These are phyloP conservation scores for Chironomus tentans DNA, from an alignment of 2,888 invertebrate species.

Conservation along the genomic window DNA sequence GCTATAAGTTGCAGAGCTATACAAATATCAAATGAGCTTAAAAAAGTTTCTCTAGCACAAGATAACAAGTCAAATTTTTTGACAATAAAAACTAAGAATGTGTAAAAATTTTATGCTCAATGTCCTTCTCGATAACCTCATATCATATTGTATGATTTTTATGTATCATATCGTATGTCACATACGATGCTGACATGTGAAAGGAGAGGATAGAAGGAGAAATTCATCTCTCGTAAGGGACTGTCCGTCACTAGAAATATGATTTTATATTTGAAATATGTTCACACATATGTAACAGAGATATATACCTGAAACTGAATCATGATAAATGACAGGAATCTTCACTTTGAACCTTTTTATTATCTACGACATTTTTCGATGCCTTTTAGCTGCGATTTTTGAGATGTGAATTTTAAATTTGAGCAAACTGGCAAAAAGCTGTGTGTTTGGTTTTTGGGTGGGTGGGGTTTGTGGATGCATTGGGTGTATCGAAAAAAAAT, in stretches of 20 bases:
- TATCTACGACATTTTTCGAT: background rate
- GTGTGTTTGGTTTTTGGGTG: too few species aligned
- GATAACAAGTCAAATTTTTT: background rate
- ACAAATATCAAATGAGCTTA: background rate
- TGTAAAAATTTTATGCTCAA: background rate
- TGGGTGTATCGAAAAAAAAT: too few species aligned
- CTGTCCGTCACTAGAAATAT: background rate
- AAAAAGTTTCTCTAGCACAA: background rate
- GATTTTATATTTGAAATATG: slow-evolving; percentile 4
- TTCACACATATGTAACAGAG: background rate
- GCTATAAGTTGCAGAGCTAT: too few species aligned
- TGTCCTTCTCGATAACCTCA: too few species aligned
- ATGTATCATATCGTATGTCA: too few species aligned
- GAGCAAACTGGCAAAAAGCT: too few species aligned
- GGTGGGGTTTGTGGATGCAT: too few species aligned
- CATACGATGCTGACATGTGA: too few species aligned
- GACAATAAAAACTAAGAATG: background rate
- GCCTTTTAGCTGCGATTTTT: background rate
- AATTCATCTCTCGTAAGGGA: background rate
- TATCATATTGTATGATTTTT: too few species aligned
- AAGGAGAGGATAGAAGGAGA: background rate
- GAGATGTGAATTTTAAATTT: too few species aligned
- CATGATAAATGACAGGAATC: slow-evolving; percentile 18
- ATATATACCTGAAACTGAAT: slow-evolving; percentile 5
- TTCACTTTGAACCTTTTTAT: slow-evolving; percentile 1